A percentile compares a stretch with the other conserved stretches of the same genome.
Conservation (phyloP, 2,797 vertebrate species). For the Coendou prehensilis region DNA sequence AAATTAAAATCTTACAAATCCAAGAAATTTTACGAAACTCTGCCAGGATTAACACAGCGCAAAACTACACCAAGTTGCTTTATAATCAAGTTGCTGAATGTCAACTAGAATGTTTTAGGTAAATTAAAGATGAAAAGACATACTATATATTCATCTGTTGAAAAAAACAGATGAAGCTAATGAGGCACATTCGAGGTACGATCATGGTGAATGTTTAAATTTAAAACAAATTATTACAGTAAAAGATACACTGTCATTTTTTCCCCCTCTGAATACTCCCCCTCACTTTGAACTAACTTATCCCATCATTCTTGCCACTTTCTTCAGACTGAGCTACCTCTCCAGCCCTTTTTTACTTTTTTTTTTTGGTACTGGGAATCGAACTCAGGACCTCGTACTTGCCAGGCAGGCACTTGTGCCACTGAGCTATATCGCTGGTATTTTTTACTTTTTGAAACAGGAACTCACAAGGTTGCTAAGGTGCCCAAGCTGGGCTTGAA, state of each 20-base stretch:
- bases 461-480: too few species aligned
- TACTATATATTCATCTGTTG: neutral
- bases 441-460: too few species aligned
- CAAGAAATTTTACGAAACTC: neutral
- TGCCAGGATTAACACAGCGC: neutral
- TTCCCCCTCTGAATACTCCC: neutral
- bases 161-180: neutral
- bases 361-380: too few species aligned
- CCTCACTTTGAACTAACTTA: neutral
- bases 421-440: too few species aligned
- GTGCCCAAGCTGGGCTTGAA: too few species aligned
- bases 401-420: too few species aligned
- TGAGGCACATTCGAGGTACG: neutral
- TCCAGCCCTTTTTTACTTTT: too few species aligned
- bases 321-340: neutral
- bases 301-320: neutral
- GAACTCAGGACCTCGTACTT: too few species aligned
- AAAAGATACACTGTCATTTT: neutral
- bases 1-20: neutral
- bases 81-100: too few species aligned
- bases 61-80: neutral
- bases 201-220: neutral
- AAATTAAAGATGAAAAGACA: neutral
- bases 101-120: neutral
- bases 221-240: neutral